Base-by-base conservation (phyloP, 2,888 invertebrate species). In the Leptinotarsa haldemani region DNA sequence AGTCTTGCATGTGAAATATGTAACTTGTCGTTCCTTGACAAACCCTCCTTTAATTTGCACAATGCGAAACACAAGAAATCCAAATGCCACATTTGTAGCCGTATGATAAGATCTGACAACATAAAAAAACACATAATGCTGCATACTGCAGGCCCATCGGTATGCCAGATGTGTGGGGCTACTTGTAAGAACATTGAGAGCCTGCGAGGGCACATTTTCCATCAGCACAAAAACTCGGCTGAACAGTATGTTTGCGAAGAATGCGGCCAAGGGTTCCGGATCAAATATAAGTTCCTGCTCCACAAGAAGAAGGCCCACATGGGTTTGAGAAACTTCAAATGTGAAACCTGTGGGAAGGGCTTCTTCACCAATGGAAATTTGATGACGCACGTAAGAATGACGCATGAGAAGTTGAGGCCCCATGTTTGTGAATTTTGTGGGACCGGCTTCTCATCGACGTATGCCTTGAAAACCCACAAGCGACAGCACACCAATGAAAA, bases 141-240 rank as follows among this genome's bases (percentile, higher is more conserved):
- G 22, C 84, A 84, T 70, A 80, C 78, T 16, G 79, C 81, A n/a
- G 77, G 79, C 9, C 83, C 82, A 5, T 78, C 80, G 67, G 73
- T 80, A 4, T 84, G 84, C 72, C 80, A 84, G 68, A 69, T 84
- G 46, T 86, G 85, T 70, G 85, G 85, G 13, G 81, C 80, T 25
- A 80, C 81, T 40, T 83, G 82, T 53, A 85, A 86, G 78, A 86
- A 85, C 76, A 78, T 81, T 13, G 83, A 84, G 69, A 84, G 85
- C 77, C 77, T 86, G 67, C 76, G 83, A 22, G 84, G 84, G 13
- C 86, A 86, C 75, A 83, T 84, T 69, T 83, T 84, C 67, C 83
- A 85, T 70, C 81, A 83, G 71, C 86, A 85, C 71, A 83, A 81
- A 70, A 83, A 80, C 53, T 77, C 82, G 15, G 79, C 82, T 9